phyloP scores from a whole-genome alignment of 2,113 vertebrate species.

The Calyptommatus sinebrachiatus region DNA sequence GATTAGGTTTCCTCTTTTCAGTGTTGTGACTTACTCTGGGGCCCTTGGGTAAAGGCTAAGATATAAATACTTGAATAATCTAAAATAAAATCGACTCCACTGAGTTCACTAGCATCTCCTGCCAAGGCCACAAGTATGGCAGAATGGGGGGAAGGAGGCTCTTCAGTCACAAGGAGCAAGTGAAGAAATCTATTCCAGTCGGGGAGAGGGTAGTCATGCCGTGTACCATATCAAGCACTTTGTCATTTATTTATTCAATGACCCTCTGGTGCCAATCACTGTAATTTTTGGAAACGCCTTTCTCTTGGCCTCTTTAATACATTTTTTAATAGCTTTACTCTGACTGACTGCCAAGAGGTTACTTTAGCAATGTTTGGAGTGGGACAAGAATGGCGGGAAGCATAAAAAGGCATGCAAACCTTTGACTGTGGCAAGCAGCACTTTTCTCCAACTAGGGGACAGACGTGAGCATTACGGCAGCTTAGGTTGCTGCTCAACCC shows the following conservation, averaged over 20 bases:
- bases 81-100: neutral
- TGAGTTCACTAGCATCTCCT: neutral
- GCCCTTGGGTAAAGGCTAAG: no score
- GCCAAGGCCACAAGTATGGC: neutral
- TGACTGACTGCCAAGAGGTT: neutral
- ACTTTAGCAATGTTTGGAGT: neutral
- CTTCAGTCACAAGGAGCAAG: neutral
- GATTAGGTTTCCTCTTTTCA: no score
- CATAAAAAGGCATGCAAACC: neutral
- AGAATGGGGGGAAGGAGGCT: neutral
- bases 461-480: no score
- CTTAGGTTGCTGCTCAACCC: no score
- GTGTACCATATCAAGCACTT: neutral
- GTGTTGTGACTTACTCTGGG: no score
- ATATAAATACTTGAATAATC: no score
- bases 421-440: no score
- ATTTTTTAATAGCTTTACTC: neutral
- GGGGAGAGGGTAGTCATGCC: neutral
- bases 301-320: neutral
- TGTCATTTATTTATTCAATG: constrained; percentile 16
- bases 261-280: neutral
- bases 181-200: neutral
- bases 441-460: neutral
- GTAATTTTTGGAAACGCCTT: neutral
- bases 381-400: neutral